Conservation (phyloP, 2,113 vertebrate species). For the Rallus limicola region DNA sequence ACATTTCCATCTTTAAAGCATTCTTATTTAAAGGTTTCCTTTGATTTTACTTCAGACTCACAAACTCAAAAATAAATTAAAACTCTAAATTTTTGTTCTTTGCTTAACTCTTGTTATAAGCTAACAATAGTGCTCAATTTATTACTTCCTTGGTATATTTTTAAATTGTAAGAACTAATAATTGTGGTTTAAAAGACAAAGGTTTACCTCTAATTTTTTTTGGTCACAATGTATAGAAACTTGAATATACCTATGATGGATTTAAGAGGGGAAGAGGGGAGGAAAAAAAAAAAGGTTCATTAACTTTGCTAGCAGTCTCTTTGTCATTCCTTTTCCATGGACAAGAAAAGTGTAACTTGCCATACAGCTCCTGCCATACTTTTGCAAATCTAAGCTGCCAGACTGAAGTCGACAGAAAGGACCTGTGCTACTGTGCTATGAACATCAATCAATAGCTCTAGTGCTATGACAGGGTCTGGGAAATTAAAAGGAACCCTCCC, state of each 20-base stretch:
- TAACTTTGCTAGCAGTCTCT: background rate
- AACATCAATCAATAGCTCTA: background rate
- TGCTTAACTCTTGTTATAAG: background rate
- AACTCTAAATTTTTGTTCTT: background rate
- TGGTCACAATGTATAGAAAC: background rate
- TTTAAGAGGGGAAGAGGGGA: background rate
- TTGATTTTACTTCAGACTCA: background rate
- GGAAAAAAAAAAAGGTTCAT: background rate
- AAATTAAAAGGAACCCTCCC: background rate
- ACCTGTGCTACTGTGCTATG: background rate
- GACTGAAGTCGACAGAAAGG: background rate
- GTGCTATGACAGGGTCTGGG: background rate
- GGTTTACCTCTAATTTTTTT: background rate
- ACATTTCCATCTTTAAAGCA: background rate
- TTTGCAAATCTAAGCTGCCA: background rate
- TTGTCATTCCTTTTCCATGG: background rate
- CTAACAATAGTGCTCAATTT: background rate
- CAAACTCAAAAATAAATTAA: background rate
- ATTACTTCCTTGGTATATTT: background rate
- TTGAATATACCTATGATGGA: background rate
- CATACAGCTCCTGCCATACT: background rate
- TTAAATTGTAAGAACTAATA: background rate
- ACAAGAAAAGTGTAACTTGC: background rate
- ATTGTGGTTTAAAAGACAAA: background rate
- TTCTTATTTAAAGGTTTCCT: background rate